Conservation (phyloP, 92 coral and sea anemone species). For the Epizoanthus stellaris region DNA sequence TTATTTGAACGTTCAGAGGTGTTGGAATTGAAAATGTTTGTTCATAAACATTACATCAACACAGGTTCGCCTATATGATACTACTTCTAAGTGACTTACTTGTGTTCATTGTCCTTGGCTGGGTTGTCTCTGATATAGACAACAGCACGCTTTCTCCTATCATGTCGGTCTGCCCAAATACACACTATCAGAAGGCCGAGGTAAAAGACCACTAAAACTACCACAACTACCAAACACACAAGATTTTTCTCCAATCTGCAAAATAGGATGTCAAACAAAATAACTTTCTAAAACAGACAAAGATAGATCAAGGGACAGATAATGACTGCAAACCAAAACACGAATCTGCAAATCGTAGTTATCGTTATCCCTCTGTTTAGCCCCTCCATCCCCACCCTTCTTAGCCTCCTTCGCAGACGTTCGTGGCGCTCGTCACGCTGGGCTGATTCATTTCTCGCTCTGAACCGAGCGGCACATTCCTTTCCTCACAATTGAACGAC, state of each 20-base stretch:
- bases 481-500: too few species aligned
- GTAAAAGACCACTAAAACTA: slow-evolving; percentile 54
- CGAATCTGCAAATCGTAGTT: too few species aligned
- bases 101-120: slow-evolving; percentile 45
- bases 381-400: too few species aligned
- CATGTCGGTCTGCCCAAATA: slow-evolving; percentile 62
- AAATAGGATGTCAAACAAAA: background rate
- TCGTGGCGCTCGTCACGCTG: too few species aligned
- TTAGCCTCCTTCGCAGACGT: too few species aligned
- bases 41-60: background rate
- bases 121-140: slow-evolving; percentile 59
- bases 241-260: slow-evolving; percentile 53
- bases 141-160: slow-evolving; percentile 57
- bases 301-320: background rate
- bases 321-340: too few species aligned
- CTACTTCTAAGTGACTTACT: slow-evolving; percentile 23
- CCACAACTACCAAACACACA: slow-evolving; percentile 57
- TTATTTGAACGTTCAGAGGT: background rate
- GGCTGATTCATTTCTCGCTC: too few species aligned
- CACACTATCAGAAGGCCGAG: slow-evolving; percentile 63
- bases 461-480: too few species aligned
- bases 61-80: background rate
- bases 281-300: background rate
- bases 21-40: background rate
- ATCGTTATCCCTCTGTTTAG: too few species aligned